Conservation (phyloP, 2,797 vertebrate genomes). For the Peromyscus eremicus region DNA sequence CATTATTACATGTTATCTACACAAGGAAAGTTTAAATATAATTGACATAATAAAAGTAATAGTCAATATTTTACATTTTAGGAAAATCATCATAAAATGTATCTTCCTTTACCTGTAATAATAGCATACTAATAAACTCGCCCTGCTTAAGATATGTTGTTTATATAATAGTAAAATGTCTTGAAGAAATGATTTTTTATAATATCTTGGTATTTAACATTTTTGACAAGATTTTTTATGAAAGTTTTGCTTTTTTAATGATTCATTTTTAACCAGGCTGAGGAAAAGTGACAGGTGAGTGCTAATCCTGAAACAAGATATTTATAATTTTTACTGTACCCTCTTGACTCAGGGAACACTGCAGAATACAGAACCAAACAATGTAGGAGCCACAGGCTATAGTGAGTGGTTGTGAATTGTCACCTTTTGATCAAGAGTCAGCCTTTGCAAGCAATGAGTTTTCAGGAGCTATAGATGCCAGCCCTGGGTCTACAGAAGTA, state of each 20-base stretch:
- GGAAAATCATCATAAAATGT: conserved; percentile 71
- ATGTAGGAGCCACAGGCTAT: too few relatives aligned
- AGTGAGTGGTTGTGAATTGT: too few relatives aligned
- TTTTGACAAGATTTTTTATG: not conserved
- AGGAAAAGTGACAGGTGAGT: not conserved
- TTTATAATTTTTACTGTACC: not conserved
- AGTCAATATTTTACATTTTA: conserved; percentile 82
- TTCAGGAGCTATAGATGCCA: not conserved
- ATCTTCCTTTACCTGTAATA: conserved; percentile 74
- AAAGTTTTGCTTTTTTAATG: not conserved
- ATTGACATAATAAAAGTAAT: conserved; percentile 83
- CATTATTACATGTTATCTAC: conserved; percentile 65
- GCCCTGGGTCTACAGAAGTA: not conserved
- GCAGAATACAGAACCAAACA: too few relatives aligned
- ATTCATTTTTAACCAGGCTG: not conserved
- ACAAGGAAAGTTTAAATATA: conserved; percentile 78
- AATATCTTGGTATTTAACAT: not conserved
- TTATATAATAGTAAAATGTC: not conserved
- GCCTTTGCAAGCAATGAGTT: not conserved
- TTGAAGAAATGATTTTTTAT: not conserved
- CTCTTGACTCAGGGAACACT: too few relatives aligned
- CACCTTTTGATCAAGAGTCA: too few relatives aligned
- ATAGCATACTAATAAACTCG: not conserved
- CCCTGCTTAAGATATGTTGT: not conserved
- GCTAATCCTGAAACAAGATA: too few relatives aligned